A percentile compares a stretch with the other conserved stretches of the same genome.
Evolutionary conservation across 2,113 vertebrate species (phyloP).

Genomic region (Syngnathoides biaculeatus): DNA sequence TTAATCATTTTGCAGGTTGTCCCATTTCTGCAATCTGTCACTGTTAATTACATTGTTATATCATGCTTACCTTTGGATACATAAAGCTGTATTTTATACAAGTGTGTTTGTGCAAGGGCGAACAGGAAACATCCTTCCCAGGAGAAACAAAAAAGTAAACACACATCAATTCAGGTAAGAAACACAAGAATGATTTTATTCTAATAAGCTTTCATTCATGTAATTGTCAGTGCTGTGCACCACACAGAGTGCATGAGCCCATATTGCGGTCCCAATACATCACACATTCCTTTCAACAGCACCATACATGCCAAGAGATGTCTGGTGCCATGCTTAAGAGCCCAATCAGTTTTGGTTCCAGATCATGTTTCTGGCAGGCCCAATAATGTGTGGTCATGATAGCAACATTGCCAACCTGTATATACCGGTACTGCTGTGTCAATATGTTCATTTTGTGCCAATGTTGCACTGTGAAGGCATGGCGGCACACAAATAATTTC

Average conservation of each 20-base stretch:
- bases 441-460: conserved; percentile 35
- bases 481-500: conserved; percentile 18
- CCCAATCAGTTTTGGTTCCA: conserved; percentile 30
- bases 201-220: conserved; percentile 73
- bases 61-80: conserved; percentile 26
- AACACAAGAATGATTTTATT: conserved; percentile 76
- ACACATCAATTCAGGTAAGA: conserved; percentile 45
- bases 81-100: conserved; percentile 11
- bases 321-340: conserved; percentile 57
- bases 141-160: conserved; percentile 37
- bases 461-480: conserved; percentile 28
- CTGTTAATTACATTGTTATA: conserved; percentile 52
- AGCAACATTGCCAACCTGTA: conserved; percentile 30
- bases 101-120: conserved; percentile 24
- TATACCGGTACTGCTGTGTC: conserved; percentile 40
- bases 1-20: conserved; percentile 39
- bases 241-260: conserved; percentile 66
- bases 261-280: conserved; percentile 76
- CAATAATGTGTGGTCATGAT: conserved; percentile 31
- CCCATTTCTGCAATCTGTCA: conserved; percentile 50
- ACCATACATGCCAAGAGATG: conserved; percentile 69
- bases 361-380: conserved; percentile 42
- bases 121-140: conserved; percentile 27
- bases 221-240: conserved; percentile 51
- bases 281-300: conserved; percentile 67